Evolutionary conservation across 2,113 vertebrate genomes (phyloP).

Genomic region (Euleptes europaea): DNA sequence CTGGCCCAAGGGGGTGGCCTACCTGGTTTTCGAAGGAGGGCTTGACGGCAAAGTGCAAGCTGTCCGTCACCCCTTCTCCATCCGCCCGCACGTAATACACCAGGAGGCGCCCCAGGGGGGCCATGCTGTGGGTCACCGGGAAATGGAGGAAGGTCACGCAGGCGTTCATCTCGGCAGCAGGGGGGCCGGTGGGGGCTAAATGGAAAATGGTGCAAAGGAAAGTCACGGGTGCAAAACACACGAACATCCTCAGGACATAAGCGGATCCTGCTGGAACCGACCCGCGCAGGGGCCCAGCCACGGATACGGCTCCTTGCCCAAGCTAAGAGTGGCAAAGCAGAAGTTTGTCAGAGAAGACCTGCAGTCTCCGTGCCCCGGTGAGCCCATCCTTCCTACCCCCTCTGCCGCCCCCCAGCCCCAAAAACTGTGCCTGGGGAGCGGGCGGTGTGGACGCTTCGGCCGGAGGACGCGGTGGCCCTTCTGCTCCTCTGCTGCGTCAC

Average conservation of each 20-base stretch:
- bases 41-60: conserved; percentile 81
- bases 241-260: not conserved
- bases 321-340: too few relatives aligned
- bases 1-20: not conserved
- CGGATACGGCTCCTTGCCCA: too few relatives aligned
- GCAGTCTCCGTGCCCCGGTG: too few relatives aligned
- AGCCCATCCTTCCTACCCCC: too few relatives aligned
- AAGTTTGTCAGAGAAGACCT: too few relatives aligned
- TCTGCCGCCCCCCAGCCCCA: not conserved
- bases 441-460: conserved; percentile 73
- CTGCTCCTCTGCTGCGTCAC: conserved; percentile 76
- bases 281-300: not conserved
- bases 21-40: conserved; percentile 89
- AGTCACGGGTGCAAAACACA: not conserved
- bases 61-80: conserved; percentile 90
- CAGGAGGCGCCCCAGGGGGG: conserved; percentile 82
- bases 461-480: conserved; percentile 73
- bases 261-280: not conserved
- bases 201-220: not conserved
- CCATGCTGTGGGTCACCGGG: conserved; percentile 78
- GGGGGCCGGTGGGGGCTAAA: conserved; percentile 60
- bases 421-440: conserved; percentile 72
- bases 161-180: conserved; percentile 75
- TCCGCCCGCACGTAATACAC: conserved; percentile 89
- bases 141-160: conserved; percentile 83